Percentiles rank a stretch among this genome's conserved stretches.
Evolutionary conservation across 2,113 vertebrate genomes (phyloP).

Genomic region (Vidua chalybeata): DNA sequence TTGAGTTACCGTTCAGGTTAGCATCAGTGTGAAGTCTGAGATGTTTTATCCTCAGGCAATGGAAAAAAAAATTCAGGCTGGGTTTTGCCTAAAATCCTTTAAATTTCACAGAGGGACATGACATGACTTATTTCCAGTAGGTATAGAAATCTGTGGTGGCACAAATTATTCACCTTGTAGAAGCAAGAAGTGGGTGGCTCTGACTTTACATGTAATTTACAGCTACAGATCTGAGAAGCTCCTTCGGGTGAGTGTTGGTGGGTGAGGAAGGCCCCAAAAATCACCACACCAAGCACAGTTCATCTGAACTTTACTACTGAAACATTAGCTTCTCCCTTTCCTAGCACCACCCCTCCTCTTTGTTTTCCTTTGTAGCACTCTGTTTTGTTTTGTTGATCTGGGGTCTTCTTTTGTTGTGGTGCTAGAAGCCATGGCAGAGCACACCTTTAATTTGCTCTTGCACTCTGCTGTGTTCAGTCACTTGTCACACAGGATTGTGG

Average conservation of each 20-base stretch:
- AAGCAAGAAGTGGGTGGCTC: background rate
- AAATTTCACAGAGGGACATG: background rate
- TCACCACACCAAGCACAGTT: background rate
- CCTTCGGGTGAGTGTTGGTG: accelerated
- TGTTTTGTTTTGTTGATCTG: background rate
- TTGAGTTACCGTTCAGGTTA: background rate
- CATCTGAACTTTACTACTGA: background rate
- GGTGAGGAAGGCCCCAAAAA: background rate
- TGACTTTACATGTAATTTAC: accelerated
- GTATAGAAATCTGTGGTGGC: background rate
- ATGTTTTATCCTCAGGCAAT: background rate
- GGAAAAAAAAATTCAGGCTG: background rate
- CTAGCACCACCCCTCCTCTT: background rate
- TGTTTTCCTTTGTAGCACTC: background rate
- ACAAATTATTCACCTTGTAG: background rate
- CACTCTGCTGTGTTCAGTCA: background rate
- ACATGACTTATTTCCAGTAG: background rate
- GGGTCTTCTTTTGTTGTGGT: background rate
- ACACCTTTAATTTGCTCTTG: background rate
- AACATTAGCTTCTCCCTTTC: background rate
- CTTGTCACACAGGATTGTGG: background rate
- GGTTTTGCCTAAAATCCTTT: background rate
- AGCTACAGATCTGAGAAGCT: background rate
- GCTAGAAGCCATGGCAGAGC: background rate
- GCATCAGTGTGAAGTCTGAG: background rate